Conservation (phyloP, 92 coral and sea anemone genomes). For the Umimayanthus kanabou region DNA sequence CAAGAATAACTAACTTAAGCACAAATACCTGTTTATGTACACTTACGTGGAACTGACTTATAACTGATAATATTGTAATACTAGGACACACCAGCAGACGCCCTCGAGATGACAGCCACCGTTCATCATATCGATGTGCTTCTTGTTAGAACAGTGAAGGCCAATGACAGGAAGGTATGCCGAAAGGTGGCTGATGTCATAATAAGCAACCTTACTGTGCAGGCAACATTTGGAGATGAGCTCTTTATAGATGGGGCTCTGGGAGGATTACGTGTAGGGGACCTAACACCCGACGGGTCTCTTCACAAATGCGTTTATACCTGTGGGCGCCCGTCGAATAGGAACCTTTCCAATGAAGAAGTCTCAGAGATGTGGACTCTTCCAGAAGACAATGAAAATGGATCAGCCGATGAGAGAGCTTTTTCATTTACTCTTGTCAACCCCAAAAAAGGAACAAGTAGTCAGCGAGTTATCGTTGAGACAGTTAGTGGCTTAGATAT, state of each 20-base stretch:
- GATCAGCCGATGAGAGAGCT: conserved; percentile 72
- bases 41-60: not conserved
- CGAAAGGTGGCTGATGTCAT: conserved; percentile 95
- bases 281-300: conserved; percentile 96
- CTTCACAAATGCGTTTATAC: conserved; percentile 78
- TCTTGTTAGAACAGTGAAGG: conserved; percentile 72
- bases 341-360: conserved; percentile 47
- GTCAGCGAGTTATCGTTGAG: conserved; percentile 51
- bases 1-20: not conserved
- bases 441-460: conserved; percentile 68
- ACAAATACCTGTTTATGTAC: not conserved
- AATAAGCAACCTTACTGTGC: conserved; percentile 76
- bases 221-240: conserved; percentile 80
- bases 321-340: conserved; percentile 70
- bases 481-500: conserved; percentile 41
- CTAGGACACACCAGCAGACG: conserved; percentile 53
- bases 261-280: conserved; percentile 88
- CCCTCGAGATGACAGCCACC: conserved; percentile 82
- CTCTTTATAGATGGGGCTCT: conserved; percentile 88
- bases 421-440: conserved; percentile 81
- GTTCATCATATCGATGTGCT: conserved; percentile 80
- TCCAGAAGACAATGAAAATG: conserved; percentile 74
- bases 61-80: not conserved
- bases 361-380: conserved; percentile 55
- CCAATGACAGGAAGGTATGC: conserved; percentile 55